Percentiles rank a stretch among this genome's conserved stretches.
phyloP scores from a whole-genome alignment of 92 coral and sea anemone genomes.

The Palythoa grandiflora region DNA sequence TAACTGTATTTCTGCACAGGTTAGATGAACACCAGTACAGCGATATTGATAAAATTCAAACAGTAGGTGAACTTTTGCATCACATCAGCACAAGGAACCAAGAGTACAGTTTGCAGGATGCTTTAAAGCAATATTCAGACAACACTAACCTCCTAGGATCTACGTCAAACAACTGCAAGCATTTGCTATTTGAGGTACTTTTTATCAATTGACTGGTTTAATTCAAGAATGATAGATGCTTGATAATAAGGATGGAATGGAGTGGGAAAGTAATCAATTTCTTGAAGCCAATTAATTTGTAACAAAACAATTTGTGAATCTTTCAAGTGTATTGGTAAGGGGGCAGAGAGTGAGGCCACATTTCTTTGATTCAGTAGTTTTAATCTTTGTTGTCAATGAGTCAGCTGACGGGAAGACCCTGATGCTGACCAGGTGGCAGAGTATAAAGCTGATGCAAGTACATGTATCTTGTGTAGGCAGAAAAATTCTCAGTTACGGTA shows the following conservation, averaged over 20 bases:
- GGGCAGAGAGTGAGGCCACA: too few relatives aligned
- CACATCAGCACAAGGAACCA: slow-evolving; percentile 54
- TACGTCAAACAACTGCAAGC: slow-evolving; percentile 21
- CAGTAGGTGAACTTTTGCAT: slow-evolving; percentile 77
- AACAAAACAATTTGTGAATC: too few relatives aligned
- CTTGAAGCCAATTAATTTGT: not conserved
- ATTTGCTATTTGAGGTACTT: slow-evolving; percentile 12
- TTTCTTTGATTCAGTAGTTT: too few relatives aligned
- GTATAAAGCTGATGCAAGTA: too few relatives aligned
- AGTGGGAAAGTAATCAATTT: not conserved
- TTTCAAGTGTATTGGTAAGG: too few relatives aligned
- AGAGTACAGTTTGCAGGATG: slow-evolving; percentile 76
- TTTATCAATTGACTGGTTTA: not conserved
- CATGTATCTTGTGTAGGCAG: too few relatives aligned
- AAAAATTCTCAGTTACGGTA: not conserved
- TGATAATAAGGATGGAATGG: not conserved
- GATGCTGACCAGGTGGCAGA: too few relatives aligned
- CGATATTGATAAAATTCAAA: not conserved
- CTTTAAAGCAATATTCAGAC: slow-evolving; percentile 66
- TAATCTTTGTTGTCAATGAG: too few relatives aligned
- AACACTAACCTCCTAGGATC: slow-evolving; percentile 14
- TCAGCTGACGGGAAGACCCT: too few relatives aligned
- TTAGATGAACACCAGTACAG: not conserved
- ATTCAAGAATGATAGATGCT: not conserved
- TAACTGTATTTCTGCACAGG: not conserved